These are phyloP conservation scores for Melangyna quadrimaculata DNA, from an alignment of 2,888 invertebrate species.

Conservation along the genomic window DNA sequence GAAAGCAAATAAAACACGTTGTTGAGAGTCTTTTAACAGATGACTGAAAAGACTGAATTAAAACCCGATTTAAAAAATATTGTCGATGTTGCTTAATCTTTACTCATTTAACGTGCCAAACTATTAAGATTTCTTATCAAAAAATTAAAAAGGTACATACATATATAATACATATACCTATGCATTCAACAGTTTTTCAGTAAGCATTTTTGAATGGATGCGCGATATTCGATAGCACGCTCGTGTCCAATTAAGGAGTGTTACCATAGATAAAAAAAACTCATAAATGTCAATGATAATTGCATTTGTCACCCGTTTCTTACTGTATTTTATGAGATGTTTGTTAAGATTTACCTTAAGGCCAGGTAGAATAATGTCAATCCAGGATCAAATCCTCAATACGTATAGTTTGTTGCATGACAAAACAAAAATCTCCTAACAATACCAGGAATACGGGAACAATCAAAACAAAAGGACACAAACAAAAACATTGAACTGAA, in stretches of 20 bases:
- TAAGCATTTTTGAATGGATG: slow-evolving; percentile 28
- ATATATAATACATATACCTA: too few relatives aligned
- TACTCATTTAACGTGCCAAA: too few relatives aligned
- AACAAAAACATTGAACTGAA: slow-evolving; percentile 8
- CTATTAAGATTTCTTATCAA: too few relatives aligned
- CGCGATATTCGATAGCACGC: slow-evolving; percentile 37
- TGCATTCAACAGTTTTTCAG: too few relatives aligned
- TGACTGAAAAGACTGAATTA: too few relatives aligned
- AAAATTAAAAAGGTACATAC: neutral
- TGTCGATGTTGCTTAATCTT: too few relatives aligned
- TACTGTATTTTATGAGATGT: slow-evolving; percentile 66
- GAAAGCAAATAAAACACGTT: too few relatives aligned
- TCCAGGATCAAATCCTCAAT: neutral
- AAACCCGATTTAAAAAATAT: too few relatives aligned
- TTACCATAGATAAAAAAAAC: slow-evolving; percentile 45
- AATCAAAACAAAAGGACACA: neutral
- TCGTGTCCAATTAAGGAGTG: slow-evolving; percentile 52
- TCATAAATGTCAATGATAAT: slow-evolving; percentile 68
- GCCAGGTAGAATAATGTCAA: slow-evolving; percentile 38
- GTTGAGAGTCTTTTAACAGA: too few relatives aligned
- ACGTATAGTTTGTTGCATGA: neutral
- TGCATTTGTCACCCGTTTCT: slow-evolving; percentile 46
- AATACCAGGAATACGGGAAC: slow-evolving; percentile 36
- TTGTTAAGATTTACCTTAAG: slow-evolving; percentile 42
- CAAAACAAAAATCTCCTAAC: neutral